Percentiles rank a stretch among this genome's conserved stretches.
Conservation (phyloP, 2,888 invertebrate genomes). For the Erpobdella octoculata region DNA sequence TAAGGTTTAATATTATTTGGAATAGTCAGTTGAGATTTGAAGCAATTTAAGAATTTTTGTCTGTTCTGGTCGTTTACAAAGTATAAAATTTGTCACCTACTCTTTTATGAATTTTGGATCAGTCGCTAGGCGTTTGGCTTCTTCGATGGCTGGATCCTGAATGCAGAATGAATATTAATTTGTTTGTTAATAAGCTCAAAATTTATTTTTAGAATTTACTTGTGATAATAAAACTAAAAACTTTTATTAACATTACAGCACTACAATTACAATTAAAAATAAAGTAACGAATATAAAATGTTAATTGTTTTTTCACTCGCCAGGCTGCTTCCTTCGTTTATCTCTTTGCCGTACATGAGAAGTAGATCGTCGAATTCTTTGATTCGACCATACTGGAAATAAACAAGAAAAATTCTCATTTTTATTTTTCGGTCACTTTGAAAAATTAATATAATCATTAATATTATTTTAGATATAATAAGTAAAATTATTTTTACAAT, state of each 20-base stretch:
- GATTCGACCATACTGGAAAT: slow-evolving; percentile 20
- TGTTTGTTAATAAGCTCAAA: no score
- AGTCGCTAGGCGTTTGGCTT: slow-evolving; percentile 12
- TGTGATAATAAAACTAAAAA: background rate
- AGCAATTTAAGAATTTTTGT: no score
- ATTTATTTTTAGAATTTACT: background rate
- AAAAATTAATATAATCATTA: background rate
- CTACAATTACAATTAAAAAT: background rate
- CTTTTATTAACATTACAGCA: background rate
- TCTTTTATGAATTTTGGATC: background rate
- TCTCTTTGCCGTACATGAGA: slow-evolving; percentile 16
- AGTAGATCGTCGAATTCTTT: slow-evolving; percentile 27
- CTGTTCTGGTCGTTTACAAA: no score
- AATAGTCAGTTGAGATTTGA: no score
- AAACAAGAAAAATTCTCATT: no score
- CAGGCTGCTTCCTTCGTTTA: slow-evolving; percentile 18
- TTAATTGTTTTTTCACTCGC: background rate
- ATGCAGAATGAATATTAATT: no score
- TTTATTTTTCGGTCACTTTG: no score
- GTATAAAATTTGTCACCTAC: background rate
- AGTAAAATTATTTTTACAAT: background rate
- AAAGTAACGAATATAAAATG: background rate
- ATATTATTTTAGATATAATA: background rate
- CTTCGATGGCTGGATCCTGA: slow-evolving; percentile 19
- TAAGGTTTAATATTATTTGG: no score